Evolutionary conservation across 2,113 vertebrate species (phyloP).

Genomic region (Mixornis gularis): DNA sequence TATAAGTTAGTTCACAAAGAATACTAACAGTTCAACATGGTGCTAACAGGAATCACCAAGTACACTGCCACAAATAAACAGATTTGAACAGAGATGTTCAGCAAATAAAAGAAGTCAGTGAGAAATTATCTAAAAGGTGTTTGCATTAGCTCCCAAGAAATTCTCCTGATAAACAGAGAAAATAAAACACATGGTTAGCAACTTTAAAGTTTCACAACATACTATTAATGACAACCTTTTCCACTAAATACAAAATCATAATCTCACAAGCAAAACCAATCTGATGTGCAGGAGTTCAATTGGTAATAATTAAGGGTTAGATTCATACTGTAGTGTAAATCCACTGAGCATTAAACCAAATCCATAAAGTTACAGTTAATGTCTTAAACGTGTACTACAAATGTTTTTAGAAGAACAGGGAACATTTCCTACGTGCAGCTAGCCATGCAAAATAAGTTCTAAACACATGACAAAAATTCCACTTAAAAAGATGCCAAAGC

Average conservation of each 20-base stretch:
- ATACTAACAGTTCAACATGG: background rate
- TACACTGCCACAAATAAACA: background rate
- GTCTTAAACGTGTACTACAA: slow-evolving; percentile 7
- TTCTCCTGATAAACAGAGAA: background rate
- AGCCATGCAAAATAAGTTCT: slow-evolving; percentile 26
- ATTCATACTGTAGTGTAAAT: background rate
- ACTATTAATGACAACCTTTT: background rate
- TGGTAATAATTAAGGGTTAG: slow-evolving; percentile 1
- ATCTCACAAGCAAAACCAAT: background rate
- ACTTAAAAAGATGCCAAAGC: slow-evolving; percentile 43
- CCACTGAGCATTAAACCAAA: background rate
- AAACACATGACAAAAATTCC: slow-evolving; percentile 49
- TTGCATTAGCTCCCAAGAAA: background rate
- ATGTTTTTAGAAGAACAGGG: slow-evolving; percentile 3
- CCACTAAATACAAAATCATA: background rate
- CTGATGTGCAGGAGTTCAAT: background rate
- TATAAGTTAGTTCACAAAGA: background rate
- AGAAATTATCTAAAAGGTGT: background rate
- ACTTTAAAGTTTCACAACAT: background rate
- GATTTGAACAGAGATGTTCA: background rate
- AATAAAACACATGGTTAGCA: background rate
- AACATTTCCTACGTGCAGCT: slow-evolving; percentile 52
- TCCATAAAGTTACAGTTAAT: slow-evolving; percentile 23
- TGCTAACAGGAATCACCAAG: background rate
- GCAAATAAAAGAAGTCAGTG: background rate